Base-by-base conservation (phyloP, 2,888 invertebrate species). In the Lumbricus terrestris region DNA sequence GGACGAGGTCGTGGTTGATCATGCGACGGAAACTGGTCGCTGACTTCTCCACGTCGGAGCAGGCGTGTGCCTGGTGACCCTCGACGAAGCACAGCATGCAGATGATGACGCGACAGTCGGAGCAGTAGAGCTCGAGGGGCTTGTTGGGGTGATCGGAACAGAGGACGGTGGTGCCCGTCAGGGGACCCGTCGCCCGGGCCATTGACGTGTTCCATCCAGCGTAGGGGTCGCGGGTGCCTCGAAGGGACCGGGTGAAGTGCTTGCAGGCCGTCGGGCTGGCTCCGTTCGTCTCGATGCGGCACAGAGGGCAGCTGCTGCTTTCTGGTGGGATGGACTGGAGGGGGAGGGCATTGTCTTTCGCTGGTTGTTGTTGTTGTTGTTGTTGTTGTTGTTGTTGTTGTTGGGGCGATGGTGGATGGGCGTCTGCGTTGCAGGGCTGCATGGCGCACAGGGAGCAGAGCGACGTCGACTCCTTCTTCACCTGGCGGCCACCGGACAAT, bases 61-160 rank as follows among this genome's bases (percentile, higher is more conserved):
- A 85, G 85, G 37, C 33, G 85, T 85, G 85, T 16, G 37, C 23
- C 35, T 85, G 34, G 85, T 85, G 85, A 11, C 85, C 8, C 37
- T 85, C 85, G 35, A 85, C 85, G 85, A 85, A 85, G 85, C 85
- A 85, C 85, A 85, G 35, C 20, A 85, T 33, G 37, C 85, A 85
- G 85, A 85, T 85, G 85, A 85, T 35, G 85, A 85, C 16, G n/a
- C n/a, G 35, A 33, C 85, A 85, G 37, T 85, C 35, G 85, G 37
- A 13, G 85, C 85, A 85, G 85, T 85, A 85, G 85, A 85, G 15
- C 85, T 85, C 85, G 20, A 85, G 23, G 35, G 35, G 85, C 35
- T 85, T 85, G 6, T 13, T n/a, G n/a, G 85, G 85, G 23, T 85
- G 85, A 34, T 11, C 18, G 35, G 85, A 0, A 23, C 85, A 85